Conservation (phyloP, 2,888 invertebrate species). For the Tuta absoluta region DNA sequence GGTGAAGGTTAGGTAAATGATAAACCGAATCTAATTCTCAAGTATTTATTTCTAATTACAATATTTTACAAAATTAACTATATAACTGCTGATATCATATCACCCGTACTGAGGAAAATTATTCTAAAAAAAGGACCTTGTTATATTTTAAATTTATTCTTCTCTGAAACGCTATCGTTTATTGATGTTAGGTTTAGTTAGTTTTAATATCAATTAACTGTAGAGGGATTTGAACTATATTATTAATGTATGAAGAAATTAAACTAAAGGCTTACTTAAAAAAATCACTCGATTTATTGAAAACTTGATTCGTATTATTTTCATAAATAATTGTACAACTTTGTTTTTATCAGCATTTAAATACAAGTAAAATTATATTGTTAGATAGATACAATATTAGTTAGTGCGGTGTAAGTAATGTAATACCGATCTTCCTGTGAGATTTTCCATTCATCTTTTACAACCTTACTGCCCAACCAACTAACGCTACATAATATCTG, state of each 20-base stretch:
- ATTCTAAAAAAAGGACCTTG: background rate
- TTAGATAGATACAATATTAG: background rate
- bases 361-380: constrained; percentile 12
- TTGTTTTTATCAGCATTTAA: constrained; percentile 6
- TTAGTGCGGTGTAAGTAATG: background rate
- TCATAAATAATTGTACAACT: constrained; percentile 10
- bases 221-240: background rate
- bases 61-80: constrained; percentile 55
- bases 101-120: constrained; percentile 32
- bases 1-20: background rate
- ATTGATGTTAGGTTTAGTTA: background rate
- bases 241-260: background rate
- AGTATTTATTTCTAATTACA: constrained; percentile 52
- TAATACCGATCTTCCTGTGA: too few relatives aligned
- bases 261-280: background rate
- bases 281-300: background rate
- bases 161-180: too few relatives aligned
- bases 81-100: constrained; percentile 39
- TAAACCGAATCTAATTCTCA: constrained; percentile 31
- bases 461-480: background rate
- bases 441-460: too few relatives aligned
- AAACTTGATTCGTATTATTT: background rate
- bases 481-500: too few relatives aligned
- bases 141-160: too few relatives aligned
- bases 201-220: background rate